These are phyloP conservation scores for Sebastes hubbsi DNA, from an alignment of 2,797 vertebrate genomes.

Conservation along the genomic window DNA sequence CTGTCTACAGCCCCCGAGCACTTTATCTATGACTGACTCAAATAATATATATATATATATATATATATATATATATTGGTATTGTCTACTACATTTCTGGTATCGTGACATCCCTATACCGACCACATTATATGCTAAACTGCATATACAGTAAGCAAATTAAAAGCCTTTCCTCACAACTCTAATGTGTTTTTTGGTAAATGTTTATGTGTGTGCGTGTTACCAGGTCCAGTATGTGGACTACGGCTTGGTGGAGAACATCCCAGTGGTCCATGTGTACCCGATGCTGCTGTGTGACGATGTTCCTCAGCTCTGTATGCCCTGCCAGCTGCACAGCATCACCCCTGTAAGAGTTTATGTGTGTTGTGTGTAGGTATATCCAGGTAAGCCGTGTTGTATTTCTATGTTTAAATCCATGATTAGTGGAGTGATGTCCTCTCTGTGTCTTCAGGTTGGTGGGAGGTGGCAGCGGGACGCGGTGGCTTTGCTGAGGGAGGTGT, in stretches of 20 bases:
- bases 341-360: slow-evolving; percentile 82
- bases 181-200: no score
- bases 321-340: slow-evolving; percentile 87
- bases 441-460: slow-evolving; percentile 81
- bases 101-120: no score
- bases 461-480: slow-evolving; percentile 90
- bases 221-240: slow-evolving; percentile 92
- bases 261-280: slow-evolving; percentile 91
- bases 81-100: no score
- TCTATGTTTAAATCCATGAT: background rate
- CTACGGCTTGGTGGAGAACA: slow-evolving; percentile 87
- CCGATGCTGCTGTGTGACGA: slow-evolving; percentile 86
- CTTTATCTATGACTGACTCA: no score
- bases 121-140: background rate
- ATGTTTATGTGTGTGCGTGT: background rate
- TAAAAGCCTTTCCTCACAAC: background rate
- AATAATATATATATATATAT: no score
- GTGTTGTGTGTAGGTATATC: background rate
- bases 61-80: no score
- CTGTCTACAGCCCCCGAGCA: no score
- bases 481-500: slow-evolving; percentile 84
- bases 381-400: rapidly evolving
- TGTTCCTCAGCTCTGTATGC: slow-evolving; percentile 89
- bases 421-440: background rate
- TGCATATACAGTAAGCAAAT: background rate